Evolutionary conservation across 2,113 vertebrate genomes (phyloP).

Genomic region (Chionomys nivalis): DNA sequence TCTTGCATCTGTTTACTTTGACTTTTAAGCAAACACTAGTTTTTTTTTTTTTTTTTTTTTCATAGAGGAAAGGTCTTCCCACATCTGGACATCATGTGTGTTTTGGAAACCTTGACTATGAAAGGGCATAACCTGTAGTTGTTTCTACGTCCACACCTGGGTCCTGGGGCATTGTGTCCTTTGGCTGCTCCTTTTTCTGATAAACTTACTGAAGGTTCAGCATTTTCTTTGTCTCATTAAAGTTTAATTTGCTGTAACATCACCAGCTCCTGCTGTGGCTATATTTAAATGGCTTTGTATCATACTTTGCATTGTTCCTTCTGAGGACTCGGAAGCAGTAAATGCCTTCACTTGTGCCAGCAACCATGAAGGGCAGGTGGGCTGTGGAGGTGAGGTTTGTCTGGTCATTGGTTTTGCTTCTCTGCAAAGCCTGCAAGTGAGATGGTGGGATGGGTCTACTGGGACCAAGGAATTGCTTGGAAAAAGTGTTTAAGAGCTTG

Average conservation of each 20-base stretch:
- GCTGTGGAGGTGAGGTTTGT: neutral
- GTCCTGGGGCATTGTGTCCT: slow-evolving; percentile 64
- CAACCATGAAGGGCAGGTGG: neutral
- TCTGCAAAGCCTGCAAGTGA: neutral
- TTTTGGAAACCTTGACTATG: slow-evolving; percentile 44
- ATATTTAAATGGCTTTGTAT: slow-evolving; percentile 53
- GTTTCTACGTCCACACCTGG: neutral
- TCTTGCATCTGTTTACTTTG: neutral
- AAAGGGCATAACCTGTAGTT: neutral
- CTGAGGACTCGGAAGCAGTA: slow-evolving; percentile 30
- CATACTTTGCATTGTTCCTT: slow-evolving; percentile 27
- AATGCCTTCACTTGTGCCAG: neutral
- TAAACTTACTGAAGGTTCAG: slow-evolving; percentile 68
- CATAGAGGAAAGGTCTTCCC: neutral
- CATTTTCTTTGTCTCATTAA: slow-evolving; percentile 76
- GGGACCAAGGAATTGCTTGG: neutral
- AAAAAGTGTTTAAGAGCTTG: neutral
- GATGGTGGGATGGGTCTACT: neutral
- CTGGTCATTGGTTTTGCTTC: slow-evolving; percentile 13
- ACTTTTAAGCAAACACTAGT: slow-evolving; percentile 18
- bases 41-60: neutral
- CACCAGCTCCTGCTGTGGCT: slow-evolving; percentile 48
- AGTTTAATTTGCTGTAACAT: slow-evolving; percentile 73
- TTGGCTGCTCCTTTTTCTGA: slow-evolving; percentile 54
- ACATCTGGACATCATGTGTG: neutral